Evolutionary conservation across 2,888 invertebrate species (phyloP).

Genomic region (Laothoe populi): DNA sequence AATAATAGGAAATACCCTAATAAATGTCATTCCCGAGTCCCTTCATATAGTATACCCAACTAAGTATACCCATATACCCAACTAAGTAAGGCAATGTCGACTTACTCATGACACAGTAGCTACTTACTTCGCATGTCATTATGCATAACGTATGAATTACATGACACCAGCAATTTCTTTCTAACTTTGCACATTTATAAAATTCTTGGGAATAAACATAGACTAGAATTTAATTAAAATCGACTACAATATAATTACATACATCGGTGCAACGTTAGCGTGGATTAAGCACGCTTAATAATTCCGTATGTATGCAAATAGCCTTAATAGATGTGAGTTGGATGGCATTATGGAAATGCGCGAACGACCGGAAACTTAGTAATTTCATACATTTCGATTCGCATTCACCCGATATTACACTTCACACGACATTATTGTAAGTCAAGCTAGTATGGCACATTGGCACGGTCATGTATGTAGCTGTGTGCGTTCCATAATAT

Average conservation of each 20-base stretch:
- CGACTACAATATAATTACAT: slow-evolving; percentile 44
- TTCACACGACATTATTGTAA: slow-evolving; percentile 19
- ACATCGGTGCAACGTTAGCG: slow-evolving; percentile 36
- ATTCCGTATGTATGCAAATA: slow-evolving; percentile 46
- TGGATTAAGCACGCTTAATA: slow-evolving; percentile 41
- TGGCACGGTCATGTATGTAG: not conserved
- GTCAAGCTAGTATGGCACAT: slow-evolving; percentile 6
- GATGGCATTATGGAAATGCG: slow-evolving; percentile 39
- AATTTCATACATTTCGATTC: slow-evolving; percentile 38
- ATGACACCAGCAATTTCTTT: not conserved
- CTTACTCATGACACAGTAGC: no score
- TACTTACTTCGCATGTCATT: no score
- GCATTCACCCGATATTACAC: slow-evolving; percentile 21
- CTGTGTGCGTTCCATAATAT: no score
- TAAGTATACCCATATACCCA: no score
- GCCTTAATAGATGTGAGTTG: slow-evolving; percentile 28
- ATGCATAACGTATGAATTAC: not conserved
- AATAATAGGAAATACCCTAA: no score
- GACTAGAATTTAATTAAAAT: slow-evolving; percentile 35
- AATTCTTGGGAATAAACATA: slow-evolving; percentile 8
- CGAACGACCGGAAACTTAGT: slow-evolving; percentile 37
- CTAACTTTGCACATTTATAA: slow-evolving; percentile 1
- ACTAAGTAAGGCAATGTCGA: no score
- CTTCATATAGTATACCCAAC: no score
- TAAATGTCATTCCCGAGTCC: no score